Evolutionary conservation across 2,888 invertebrate species (phyloP).

Genomic region (Timandra comae): DNA sequence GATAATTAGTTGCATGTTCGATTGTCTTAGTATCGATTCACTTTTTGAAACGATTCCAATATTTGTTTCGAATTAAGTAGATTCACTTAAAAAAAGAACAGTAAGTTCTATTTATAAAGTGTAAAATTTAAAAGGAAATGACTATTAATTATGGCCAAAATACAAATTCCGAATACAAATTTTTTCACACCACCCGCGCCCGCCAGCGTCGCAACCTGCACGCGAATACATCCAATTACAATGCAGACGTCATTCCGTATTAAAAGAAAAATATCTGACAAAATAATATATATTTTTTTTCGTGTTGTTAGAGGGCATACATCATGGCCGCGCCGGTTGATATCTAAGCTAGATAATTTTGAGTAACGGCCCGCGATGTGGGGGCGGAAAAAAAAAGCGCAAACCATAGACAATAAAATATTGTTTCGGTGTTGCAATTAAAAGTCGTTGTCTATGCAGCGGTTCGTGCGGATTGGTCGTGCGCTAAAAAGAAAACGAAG

Average conservation of each 20-base stretch:
- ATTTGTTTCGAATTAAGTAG: too few species aligned
- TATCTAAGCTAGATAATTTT: constrained; percentile 72
- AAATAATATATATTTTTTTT: constrained; percentile 38
- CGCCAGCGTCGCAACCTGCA: constrained; percentile 31
- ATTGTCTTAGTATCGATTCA: too few species aligned
- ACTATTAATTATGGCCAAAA: constrained; percentile 1
- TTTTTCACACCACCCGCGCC: constrained; percentile 7
- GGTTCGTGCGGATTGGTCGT: constrained; percentile 14
- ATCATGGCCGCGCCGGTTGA: constrained; percentile 55
- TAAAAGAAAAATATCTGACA: constrained; percentile 44
- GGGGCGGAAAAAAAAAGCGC: constrained; percentile 49
- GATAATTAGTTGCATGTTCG: too few species aligned
- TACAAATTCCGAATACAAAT: not conserved
- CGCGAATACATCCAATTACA: constrained; percentile 34
- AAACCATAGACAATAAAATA: constrained; percentile 60
- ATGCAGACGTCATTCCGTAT: constrained; percentile 49
- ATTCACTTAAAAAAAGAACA: too few species aligned
- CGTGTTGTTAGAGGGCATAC: constrained; percentile 50
- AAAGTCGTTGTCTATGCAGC: constrained; percentile 42
- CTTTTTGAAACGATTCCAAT: too few species aligned
- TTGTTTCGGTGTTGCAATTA: constrained; percentile 66
- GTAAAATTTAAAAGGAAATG: not conserved
- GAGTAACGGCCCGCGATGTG: constrained; percentile 57
- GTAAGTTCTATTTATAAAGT: too few species aligned
- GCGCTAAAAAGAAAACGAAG: constrained; percentile 10